Evolutionary conservation across 37 sponge, comb jelly and placozoan species (phyloP).

Genomic region (Bolinopsis microptera): DNA sequence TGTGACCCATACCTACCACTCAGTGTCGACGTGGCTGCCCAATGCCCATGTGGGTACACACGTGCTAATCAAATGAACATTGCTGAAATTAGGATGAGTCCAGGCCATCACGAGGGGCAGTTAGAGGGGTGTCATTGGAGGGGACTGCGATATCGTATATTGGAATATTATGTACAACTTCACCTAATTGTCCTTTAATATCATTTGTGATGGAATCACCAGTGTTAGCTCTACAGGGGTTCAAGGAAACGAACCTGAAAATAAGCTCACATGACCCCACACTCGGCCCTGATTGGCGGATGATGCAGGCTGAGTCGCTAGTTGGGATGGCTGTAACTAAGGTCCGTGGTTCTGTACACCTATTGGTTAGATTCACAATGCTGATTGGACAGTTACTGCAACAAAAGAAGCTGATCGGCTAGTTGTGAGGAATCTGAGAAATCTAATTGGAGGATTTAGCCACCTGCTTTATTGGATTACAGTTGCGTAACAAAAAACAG

Average conservation of each 20-base stretch:
- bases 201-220: slow-evolving; percentile 24
- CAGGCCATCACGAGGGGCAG: neutral
- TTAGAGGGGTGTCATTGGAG: neutral
- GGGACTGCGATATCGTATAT: neutral
- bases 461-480: neutral
- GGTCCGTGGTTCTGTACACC: neutral
- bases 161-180: slow-evolving; percentile 24
- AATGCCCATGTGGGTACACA: neutral
- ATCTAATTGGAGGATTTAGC: neutral
- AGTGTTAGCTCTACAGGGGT: neutral
- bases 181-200: slow-evolving; percentile 25
- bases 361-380: neutral
- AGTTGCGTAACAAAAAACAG: neutral
- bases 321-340: too few species aligned
- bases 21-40: neutral
- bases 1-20: neutral
- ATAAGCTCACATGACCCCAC: neutral
- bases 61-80: neutral
- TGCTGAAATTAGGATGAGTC: neutral
- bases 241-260: neutral
- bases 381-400: neutral
- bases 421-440: neutral
- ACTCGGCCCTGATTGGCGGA: neutral
- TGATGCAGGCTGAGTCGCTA: neutral
- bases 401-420: neutral